These are phyloP conservation scores for Xylocampa areola DNA, from an alignment of 2,888 invertebrate genomes.

Conservation along the genomic window DNA sequence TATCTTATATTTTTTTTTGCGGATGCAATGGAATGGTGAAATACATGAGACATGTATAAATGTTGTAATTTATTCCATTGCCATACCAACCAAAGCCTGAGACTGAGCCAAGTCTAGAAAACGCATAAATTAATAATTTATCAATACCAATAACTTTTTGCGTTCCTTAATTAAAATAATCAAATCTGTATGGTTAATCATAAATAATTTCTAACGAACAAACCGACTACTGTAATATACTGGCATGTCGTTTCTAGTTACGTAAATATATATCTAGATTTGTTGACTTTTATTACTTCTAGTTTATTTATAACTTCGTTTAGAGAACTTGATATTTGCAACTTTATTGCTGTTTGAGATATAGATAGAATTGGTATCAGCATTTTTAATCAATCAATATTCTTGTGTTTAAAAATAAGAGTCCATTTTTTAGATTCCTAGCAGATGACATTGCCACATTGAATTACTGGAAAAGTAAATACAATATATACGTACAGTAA, in stretches of 20 bases:
- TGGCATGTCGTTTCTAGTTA: slow-evolving; percentile 39
- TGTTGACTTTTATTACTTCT: slow-evolving; percentile 36
- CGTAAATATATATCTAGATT: slow-evolving; percentile 31
- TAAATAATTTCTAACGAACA: slow-evolving; percentile 40
- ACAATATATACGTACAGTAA: too few relatives aligned
- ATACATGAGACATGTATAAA: too few relatives aligned
- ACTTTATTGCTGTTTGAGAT: slow-evolving; percentile 40
- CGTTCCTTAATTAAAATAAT: slow-evolving; percentile 48
- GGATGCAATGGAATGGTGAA: too few relatives aligned
- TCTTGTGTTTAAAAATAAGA: neutral
- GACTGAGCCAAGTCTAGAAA: slow-evolving; percentile 3
- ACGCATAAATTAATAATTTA: slow-evolving; percentile 25
- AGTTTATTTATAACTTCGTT: slow-evolving; percentile 42
- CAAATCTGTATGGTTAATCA: slow-evolving; percentile 37
- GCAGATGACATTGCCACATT: neutral
- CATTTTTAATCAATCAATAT: slow-evolving; percentile 25
- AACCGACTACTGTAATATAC: slow-evolving; percentile 36
- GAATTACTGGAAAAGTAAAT: too few relatives aligned
- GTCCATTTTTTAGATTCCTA: neutral
- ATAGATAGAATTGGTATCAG: slow-evolving; percentile 9
- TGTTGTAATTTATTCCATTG: neutral
- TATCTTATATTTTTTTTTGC: too few relatives aligned
- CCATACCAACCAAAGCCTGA: neutral
- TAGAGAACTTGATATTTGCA: slow-evolving; percentile 26
- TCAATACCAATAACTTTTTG: slow-evolving; percentile 14